A percentile compares a stretch with the other conserved stretches of the same genome.
These are phyloP conservation scores for Chrysodeixis includens DNA, from an alignment of 2,888 invertebrate genomes.

Conservation along the genomic window DNA sequence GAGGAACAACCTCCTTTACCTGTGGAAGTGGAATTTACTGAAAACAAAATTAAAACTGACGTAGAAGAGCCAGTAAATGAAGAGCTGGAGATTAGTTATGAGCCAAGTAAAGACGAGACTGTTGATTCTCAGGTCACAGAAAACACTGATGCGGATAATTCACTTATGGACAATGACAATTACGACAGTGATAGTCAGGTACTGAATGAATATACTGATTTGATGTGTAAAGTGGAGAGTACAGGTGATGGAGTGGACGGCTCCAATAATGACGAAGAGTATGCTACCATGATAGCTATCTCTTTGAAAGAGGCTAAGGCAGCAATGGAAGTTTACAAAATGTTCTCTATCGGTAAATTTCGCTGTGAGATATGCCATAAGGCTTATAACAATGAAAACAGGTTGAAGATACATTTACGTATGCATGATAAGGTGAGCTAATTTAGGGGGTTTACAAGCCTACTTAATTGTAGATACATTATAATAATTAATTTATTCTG, in stretches of 20 bases:
- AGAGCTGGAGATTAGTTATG: conserved; percentile 12
- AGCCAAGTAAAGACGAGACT: conserved; percentile 31
- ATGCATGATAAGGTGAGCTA: conserved; percentile 79
- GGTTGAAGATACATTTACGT: conserved; percentile 72
- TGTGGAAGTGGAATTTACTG: conserved; percentile 41
- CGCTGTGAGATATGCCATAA: conserved; percentile 75
- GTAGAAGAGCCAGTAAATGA: conserved; percentile 27
- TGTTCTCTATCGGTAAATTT: conserved; percentile 70
- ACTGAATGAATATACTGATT: conserved; percentile 42
- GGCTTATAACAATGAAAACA: conserved; percentile 68
- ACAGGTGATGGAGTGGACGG: conserved; percentile 62
- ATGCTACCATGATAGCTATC: conserved; percentile 77
- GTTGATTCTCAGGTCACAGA: background rate
- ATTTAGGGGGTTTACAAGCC: too few relatives aligned
- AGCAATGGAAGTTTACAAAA: conserved; percentile 75
- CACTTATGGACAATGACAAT: conserved; percentile 54
- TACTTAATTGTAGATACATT: too few relatives aligned
- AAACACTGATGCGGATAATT: conserved; percentile 28
- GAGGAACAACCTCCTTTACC: conserved; percentile 49
- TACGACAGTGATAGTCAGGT: conserved; percentile 40
- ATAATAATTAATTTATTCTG: too few relatives aligned
- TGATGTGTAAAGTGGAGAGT: conserved; percentile 31
- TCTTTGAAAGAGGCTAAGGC: conserved; percentile 78
- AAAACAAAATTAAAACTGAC: conserved; percentile 54
- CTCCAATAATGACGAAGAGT: conserved; percentile 76